Evolutionary conservation across 2,113 vertebrate genomes (phyloP).

Genomic region (Cepphus grylle): DNA sequence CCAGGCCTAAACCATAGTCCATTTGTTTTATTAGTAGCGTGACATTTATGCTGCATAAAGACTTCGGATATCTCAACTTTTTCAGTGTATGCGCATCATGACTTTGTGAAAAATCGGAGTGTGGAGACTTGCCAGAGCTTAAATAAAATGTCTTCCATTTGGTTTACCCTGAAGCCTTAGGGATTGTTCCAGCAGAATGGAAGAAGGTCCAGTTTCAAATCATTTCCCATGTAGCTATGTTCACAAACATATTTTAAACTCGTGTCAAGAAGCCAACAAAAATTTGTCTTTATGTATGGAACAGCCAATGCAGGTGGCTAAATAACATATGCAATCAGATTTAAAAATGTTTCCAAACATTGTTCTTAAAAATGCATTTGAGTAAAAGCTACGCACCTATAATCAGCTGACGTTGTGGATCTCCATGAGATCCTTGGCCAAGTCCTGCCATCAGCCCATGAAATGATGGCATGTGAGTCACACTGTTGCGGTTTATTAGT

Average conservation of each 20-base stretch:
- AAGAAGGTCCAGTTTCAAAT: constrained; percentile 8
- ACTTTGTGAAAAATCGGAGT: neutral
- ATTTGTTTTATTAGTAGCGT: neutral
- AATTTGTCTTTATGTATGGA: neutral
- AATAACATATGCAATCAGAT: neutral
- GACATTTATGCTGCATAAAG: neutral
- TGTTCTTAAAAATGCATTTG: neutral
- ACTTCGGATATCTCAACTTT: neutral
- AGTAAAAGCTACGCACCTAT: neutral
- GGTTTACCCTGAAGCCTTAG: neutral
- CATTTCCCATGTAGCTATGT: neutral
- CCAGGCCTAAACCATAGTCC: neutral
- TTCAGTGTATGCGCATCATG: neutral
- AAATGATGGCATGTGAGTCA: neutral
- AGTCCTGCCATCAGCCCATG: neutral
- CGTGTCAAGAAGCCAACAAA: neutral
- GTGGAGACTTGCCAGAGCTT: neutral
- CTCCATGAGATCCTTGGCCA: neutral
- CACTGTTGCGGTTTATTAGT: neutral
- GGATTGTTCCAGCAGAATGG: neutral
- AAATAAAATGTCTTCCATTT: constrained; percentile 43
- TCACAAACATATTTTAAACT: neutral
- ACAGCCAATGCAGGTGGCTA: constrained; percentile 15
- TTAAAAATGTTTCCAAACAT: neutral
- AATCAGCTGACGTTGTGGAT: neutral